Base-by-base conservation (phyloP, 2,888 invertebrate species). In the Ectemnius cavifrons region DNA sequence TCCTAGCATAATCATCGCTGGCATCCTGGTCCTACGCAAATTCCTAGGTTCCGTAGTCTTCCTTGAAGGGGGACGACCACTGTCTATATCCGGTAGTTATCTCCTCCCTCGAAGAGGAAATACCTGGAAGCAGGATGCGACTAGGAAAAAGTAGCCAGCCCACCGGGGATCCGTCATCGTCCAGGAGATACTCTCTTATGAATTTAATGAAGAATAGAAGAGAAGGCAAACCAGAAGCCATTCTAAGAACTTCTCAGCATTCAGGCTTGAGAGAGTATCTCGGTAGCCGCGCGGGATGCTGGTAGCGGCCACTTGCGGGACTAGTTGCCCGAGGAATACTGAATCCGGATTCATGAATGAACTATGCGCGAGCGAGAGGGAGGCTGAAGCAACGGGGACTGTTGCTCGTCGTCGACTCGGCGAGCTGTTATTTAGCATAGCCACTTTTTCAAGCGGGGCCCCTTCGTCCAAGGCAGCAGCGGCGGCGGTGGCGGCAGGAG, bases 401-500 rank as follows among this genome's bases (percentile, higher is more conserved):
- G 84, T 84, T 82, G 37, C 83, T 52, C 83, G 82, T 75, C 37
- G 37, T 37, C 37, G 37, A 37, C 79, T 74, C 80, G 70, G 82
- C 86, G 86, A 89, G 37, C 89, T 90, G 89, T 91, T 90, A 90
- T 90, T 91, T 90, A 89, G 89, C 90, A 89, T 90, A 89, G 90
- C 88, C 87, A 88, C 89, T 90, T 89, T 90, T 89, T 89, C 86
- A 82, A 84, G 71, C 83, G 89, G 76, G 69, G 71, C 27, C 71
- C 73, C 89, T 72, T 89, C 90, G 73, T 6, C 37, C 37, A 2
- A 37, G 37, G 37, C 8, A 37, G 79, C 11, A n/a, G 79, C 11
- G 37, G 37, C 37, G 37, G 37, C 37, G 37, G 37, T 8, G 37
- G 37, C 37, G 37, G 37, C 37, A 11, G 37, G 37, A 37, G 37